These are phyloP conservation scores for Nothobranchius kuhntae DNA, from an alignment of 2,113 vertebrate species.

Conservation along the genomic window DNA sequence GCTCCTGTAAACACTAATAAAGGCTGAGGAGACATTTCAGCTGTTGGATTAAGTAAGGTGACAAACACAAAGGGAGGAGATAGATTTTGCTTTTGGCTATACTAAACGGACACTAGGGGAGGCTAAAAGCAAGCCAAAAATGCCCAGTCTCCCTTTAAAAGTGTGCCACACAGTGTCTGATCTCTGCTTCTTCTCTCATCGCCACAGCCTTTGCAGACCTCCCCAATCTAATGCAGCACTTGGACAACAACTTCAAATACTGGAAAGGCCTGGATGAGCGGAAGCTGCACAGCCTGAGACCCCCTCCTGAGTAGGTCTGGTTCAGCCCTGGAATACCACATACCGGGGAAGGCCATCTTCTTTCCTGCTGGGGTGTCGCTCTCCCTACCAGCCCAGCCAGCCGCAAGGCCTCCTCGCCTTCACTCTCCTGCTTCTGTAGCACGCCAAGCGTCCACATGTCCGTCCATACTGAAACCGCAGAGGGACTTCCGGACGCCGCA, in stretches of 20 bases:
- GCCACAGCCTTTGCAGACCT: constrained; percentile 91
- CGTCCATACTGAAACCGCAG: constrained; percentile 54
- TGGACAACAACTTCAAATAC: constrained; percentile 98
- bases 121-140: too few species aligned
- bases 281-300: constrained; percentile 88
- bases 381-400: constrained; percentile 64
- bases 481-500: constrained; percentile 53
- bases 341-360: constrained; percentile 37
- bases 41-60: too few species aligned
- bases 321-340: constrained; percentile 33
- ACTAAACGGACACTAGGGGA: too few species aligned
- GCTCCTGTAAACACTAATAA: too few species aligned
- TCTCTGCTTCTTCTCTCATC: constrained; percentile 1
- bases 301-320: constrained; percentile 84
- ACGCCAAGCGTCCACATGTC: constrained; percentile 55
- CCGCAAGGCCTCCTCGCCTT: constrained; percentile 55
- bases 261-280: constrained; percentile 93
- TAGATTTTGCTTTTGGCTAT: too few species aligned
- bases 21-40: too few species aligned
- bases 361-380: constrained; percentile 51
- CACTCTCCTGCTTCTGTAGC: constrained; percentile 65
- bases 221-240: constrained; percentile 94
- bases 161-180: not conserved
- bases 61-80: too few species aligned
- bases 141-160: too few species aligned